These are phyloP conservation scores for Diaperis boleti DNA, from an alignment of 2,888 invertebrate species.

Conservation along the genomic window DNA sequence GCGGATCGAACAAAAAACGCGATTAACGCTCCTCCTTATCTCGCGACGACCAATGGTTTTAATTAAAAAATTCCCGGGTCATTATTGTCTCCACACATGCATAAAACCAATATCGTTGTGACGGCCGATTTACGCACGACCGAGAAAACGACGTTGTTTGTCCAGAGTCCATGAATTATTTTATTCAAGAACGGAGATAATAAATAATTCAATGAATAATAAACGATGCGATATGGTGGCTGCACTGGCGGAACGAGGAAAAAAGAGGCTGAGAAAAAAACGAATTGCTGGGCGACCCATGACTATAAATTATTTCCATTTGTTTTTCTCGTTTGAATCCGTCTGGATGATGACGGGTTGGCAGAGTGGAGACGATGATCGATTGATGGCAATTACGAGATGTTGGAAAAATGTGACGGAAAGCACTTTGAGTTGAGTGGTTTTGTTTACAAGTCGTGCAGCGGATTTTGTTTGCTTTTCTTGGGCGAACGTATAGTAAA, in stretches of 20 bases:
- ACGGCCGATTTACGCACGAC: not conserved
- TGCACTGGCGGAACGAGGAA: not conserved
- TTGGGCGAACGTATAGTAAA: too few species aligned
- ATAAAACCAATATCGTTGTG: not conserved
- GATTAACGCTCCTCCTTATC: not conserved
- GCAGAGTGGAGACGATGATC: too few species aligned
- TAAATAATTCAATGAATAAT: conserved; percentile 16
- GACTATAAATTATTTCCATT: conserved; percentile 1
- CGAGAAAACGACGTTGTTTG: conserved; percentile 2
- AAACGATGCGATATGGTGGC: conserved; percentile 1
- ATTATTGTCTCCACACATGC: not conserved
- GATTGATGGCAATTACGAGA: too few species aligned
- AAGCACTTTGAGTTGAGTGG: too few species aligned
- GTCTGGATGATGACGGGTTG: not conserved
- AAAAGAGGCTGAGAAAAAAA: not conserved
- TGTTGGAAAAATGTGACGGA: too few species aligned
- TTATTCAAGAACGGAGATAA: not conserved
- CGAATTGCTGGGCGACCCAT: not conserved
- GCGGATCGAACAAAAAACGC: not conserved
- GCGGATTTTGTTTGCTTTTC: not conserved
- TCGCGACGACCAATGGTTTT: too few species aligned
- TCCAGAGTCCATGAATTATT: conserved; percentile 3
- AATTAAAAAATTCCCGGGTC: not conserved
- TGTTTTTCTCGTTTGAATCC: not conserved
- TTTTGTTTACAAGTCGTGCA: not conserved